Conservation (phyloP, 2,113 vertebrate genomes). For the Scolopax mira region DNA sequence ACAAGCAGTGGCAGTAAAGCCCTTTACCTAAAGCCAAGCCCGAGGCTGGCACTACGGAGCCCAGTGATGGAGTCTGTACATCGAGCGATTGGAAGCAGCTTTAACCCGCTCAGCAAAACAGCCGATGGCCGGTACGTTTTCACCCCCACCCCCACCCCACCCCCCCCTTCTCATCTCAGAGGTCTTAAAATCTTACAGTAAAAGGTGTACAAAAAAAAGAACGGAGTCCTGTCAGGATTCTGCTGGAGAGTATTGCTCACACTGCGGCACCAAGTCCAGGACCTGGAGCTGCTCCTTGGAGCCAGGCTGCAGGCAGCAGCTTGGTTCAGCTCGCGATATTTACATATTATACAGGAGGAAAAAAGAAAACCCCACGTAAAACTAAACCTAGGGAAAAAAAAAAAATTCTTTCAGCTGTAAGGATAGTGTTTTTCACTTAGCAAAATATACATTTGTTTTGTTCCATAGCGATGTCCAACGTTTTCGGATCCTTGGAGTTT, state of each 20-base stretch:
- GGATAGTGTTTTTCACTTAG: conserved; percentile 85
- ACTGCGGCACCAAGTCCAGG: conserved; percentile 55
- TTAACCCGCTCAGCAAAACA: conserved; percentile 55
- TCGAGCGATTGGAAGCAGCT: conserved; percentile 60
- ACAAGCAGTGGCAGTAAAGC: conserved; percentile 56
- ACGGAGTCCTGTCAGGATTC: conserved; percentile 68
- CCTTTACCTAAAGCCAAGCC: conserved; percentile 51
- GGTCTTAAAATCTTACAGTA: conserved; percentile 82
- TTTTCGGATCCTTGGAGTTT: conserved; percentile 76
- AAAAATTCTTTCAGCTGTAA: conserved; percentile 83
- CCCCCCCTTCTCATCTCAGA: conserved; percentile 42
- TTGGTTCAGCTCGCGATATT: conserved; percentile 81
- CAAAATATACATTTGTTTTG: conserved; percentile 91
- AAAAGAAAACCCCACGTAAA: conserved; percentile 77
- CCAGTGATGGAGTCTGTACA: conserved; percentile 65
- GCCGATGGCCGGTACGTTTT: not conserved
- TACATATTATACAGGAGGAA: conserved; percentile 92
- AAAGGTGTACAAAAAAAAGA: conserved; percentile 74
- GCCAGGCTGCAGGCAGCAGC: conserved; percentile 58
- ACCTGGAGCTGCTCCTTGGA: conserved; percentile 62
- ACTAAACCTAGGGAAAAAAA: conserved; percentile 79
- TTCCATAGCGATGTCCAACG: conserved; percentile 69
- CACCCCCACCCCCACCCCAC: not conserved
- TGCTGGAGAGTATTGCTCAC: conserved; percentile 74
- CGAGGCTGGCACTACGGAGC: conserved; percentile 19